Percentiles rank a stretch among this genome's conserved stretches.
Conservation (phyloP, 2,113 vertebrate species). For the Xiphophorus maculatus region DNA sequence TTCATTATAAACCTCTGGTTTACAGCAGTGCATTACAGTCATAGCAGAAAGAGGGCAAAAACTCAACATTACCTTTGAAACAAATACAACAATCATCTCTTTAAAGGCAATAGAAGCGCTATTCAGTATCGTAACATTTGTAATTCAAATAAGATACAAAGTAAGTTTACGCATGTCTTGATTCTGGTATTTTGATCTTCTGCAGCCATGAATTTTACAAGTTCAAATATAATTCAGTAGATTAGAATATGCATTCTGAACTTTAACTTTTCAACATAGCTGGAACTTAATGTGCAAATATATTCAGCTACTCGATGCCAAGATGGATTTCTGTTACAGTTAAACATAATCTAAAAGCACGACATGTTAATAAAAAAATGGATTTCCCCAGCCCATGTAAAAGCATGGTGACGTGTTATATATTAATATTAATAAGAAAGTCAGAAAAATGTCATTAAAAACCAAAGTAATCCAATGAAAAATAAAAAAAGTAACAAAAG, state of each 20-base stretch:
- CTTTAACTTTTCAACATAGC: not conserved
- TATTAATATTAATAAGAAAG: too few species aligned
- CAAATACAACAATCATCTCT: not conserved
- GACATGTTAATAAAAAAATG: too few species aligned
- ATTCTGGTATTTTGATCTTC: not conserved
- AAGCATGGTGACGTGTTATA: not conserved
- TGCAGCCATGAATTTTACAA: not conserved
- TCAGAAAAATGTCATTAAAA: not conserved
- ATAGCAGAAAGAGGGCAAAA: not conserved
- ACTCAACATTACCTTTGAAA: not conserved
- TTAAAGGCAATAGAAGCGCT: not conserved
- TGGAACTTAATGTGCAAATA: not conserved
- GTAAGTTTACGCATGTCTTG: not conserved
- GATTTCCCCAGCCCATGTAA: too few species aligned
- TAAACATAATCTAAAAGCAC: not conserved
- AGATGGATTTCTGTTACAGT: not conserved
- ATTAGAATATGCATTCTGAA: not conserved
- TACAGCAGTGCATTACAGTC: not conserved
- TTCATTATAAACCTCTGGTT: conserved; percentile 4
- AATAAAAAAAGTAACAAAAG: not conserved
- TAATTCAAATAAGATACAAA: not conserved
- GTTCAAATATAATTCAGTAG: not conserved
- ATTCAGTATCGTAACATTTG: not conserved
- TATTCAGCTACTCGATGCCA: not conserved
- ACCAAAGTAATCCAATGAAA: not conserved